Base-by-base conservation (phyloP, 2,113 vertebrate genomes). In the Hyperopisus bebe region DNA sequence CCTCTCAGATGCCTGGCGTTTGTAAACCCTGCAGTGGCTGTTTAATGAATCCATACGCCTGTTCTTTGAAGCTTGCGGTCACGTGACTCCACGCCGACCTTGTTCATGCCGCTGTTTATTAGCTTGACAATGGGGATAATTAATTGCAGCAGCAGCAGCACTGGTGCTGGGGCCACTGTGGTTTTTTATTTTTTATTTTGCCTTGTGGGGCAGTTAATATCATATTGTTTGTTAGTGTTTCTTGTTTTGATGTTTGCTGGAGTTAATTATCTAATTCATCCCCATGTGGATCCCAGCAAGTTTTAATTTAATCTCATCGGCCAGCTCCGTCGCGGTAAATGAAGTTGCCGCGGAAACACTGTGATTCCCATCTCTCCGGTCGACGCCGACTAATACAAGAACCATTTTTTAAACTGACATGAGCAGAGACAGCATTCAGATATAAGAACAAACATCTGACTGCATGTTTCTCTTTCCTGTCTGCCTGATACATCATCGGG, bases 151-250 rank as follows among this genome's bases (percentile, higher is more conserved):
- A 5, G 44, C 53, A n/a, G 21, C 53, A 58, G 27, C 58, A 3
- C 13, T 6, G 3, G 17, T 58, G 39, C 5, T 93, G 91, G 93
- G 93, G 91, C 87, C 89, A 87, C 24, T 42, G 42, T 15, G 46
- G 27, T 7, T 88, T 46, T 80, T 42, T 80, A 19, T 80, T 80
- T 80, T 77, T 77, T 77, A 31, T 77, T 77, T 35, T 88, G 35
- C 87, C 87, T 70, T 17, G 55, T 66, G 55, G 87, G 55, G 42
- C 39, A 19, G 58, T 62, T 88, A 58, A 62, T 62, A 53, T 66
- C 50, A 46, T 53, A 53, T 58, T 89, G 47, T 50, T 50, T 21
- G 58, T 89, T 80, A 80, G 48, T 80, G 88, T 80, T 74, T 77
- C 27, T 47, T 80, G 62, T 44, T 88, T 88, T 77, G 70, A 89